Base-by-base conservation (phyloP, 2,888 invertebrate genomes). In the Toxonevra muliebris region DNA sequence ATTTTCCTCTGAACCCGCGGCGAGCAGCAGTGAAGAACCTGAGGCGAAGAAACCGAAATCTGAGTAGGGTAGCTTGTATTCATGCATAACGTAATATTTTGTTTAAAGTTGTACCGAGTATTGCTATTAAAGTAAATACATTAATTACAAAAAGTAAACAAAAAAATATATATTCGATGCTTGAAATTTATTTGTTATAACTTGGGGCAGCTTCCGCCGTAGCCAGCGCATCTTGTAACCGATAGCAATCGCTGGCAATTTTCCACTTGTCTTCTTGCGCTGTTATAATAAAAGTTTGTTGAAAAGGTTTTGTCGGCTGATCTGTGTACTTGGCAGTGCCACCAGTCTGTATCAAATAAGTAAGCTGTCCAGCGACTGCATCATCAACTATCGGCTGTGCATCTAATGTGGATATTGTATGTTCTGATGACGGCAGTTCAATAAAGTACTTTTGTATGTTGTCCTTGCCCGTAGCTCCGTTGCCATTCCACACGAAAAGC, bases 201-300 rank as follows among this genome's bases (percentile, higher is more conserved):
- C 8, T 50, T 58, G 17, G 45, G 8, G 30, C n/a, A 59, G 65
- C 69, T 5, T 74, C 72, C 11, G 69, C 67, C 2, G 75, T 71
- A 13, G 73, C 76, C 40, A 82, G 74, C 41, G 77, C 78, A 72
- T 85, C 93, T 87, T 94, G 93, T 75, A 93, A 87, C 79, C 96
- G 88, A 78, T 95, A 95, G 77, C 92, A 92, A 81, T 97, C 96
- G 54, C 93, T 93, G 12, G 94, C 94, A 75, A 97, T 93, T 86
- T 96, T 96, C 96, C 96, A 97, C 81, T 95, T 95, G 74, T 94
- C 94, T 15, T 91, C 93, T 71, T 93, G 90, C 7, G 94, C 94
- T 0, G 95, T 95, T 63, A 97, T 90, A 40, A 96, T 87, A 80
- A 97, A 96, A 48, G 91, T 93, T 84, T 97, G 95, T 79, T 92